Conservation (phyloP, 2,888 invertebrate species). For the Megaustenia siamemsis region DNA sequence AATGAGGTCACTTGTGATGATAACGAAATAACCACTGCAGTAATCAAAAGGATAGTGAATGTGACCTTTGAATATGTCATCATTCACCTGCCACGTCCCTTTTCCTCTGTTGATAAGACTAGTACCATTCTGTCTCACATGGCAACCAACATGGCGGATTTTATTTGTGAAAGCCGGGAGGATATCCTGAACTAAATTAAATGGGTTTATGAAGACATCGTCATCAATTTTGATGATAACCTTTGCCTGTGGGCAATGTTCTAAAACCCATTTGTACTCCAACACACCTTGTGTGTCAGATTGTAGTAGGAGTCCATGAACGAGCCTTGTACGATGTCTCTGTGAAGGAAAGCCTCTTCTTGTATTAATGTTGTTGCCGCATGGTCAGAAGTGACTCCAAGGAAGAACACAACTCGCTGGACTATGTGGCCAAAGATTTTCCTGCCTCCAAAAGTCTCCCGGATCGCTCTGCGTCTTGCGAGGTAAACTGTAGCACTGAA, state of each 20-base stretch:
- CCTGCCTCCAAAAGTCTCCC: constrained; percentile 66
- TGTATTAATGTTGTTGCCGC: constrained; percentile 64
- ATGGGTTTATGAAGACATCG: constrained; percentile 72
- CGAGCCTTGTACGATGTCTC: constrained; percentile 70
- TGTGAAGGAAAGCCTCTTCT: constrained; percentile 66
- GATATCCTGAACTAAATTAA: constrained; percentile 63
- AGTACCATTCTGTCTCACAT: constrained; percentile 64
- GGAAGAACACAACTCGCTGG: constrained; percentile 67
- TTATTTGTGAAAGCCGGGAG: constrained; percentile 61
- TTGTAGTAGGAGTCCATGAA: constrained; percentile 72
- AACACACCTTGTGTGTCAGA: constrained; percentile 68
- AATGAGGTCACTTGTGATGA: constrained; percentile 71
- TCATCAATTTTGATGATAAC: constrained; percentile 72
- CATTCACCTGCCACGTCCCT: constrained; percentile 69
- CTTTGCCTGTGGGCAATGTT: constrained; percentile 67
- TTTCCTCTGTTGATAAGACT: constrained; percentile 64
- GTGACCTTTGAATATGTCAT: constrained; percentile 66
- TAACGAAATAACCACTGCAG: constrained; percentile 75
- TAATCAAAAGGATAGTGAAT: constrained; percentile 72
- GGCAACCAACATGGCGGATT: constrained; percentile 64
- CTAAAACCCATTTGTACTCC: constrained; percentile 65
- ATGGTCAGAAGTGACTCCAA: constrained; percentile 63
- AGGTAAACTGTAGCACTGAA: constrained; percentile 41
- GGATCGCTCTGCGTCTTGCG: constrained; percentile 61
- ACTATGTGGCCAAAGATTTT: constrained; percentile 60